A percentile compares a stretch with the other conserved stretches of the same genome.
These are phyloP conservation scores for Tipula lateralis DNA, from an alignment of 2,888 invertebrate species.

Conservation along the genomic window DNA sequence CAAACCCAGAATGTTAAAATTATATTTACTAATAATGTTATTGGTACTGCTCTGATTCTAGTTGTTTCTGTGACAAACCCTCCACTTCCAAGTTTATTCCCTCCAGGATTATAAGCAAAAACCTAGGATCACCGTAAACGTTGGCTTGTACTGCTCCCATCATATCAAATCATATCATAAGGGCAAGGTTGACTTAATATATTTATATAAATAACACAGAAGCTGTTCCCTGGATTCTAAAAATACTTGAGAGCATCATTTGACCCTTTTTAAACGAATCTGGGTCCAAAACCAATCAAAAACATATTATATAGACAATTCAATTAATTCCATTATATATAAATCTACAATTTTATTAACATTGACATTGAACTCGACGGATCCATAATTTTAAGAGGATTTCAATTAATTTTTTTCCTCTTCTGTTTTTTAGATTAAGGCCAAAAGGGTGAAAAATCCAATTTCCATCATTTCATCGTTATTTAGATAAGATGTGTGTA, in stretches of 20 bases:
- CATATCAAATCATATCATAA: too few species aligned
- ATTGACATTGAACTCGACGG: neutral
- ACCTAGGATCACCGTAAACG: too few species aligned
- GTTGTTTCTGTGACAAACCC: too few species aligned
- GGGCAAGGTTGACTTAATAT: neutral
- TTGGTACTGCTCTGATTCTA: too few species aligned
- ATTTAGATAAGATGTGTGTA: neutral
- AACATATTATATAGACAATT: neutral
- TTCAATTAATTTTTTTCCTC: neutral
- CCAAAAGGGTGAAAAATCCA: neutral
- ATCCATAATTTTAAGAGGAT: constrained; percentile 1
- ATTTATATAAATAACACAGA: neutral
- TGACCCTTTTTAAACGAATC: neutral
- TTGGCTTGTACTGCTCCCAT: too few species aligned
- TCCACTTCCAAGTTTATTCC: too few species aligned
- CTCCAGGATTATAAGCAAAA: too few species aligned
- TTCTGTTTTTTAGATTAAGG: neutral
- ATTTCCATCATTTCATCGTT: neutral
- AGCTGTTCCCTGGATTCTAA: neutral
- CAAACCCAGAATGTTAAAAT: too few species aligned
- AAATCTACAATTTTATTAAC: neutral
- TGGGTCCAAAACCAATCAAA: neutral
- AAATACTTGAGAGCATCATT: neutral
- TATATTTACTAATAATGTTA: too few species aligned
- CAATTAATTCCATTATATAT: neutral